Evolutionary conservation across 2,797 vertebrate genomes (phyloP), one percentile per base, ranked within the genome.

Genomic region (Helicolenus hilgendorfi): DNA sequence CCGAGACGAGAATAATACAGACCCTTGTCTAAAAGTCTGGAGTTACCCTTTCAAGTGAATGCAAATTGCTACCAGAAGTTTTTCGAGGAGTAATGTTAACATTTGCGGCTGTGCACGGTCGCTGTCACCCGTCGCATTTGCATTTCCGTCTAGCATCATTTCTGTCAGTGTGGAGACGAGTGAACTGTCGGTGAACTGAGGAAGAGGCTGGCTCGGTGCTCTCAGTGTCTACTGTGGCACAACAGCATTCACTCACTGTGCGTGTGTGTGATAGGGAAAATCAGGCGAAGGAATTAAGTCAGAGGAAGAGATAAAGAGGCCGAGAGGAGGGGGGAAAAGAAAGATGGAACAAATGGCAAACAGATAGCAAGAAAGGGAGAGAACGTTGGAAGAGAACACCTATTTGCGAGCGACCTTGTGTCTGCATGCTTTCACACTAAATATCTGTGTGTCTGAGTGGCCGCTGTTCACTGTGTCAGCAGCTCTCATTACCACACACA

Each of bases 181-280:
- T 97, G 96, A 97, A 96, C 96, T 91, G 90, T 67, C 27, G 59
- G 84, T 97, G 97, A 97, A 97, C 96, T 86, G 88, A 91, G 79
- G 88, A 91, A 88, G 92, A 87, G 84, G 87, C 78, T 89, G 88
- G 85, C 84, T 87, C 77, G 5, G 41, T 78, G 83, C 84, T 92
- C 88, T 81, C 60, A 4, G 79, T 82, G 79, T 92, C 90, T 94
- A 33, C 56, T 88, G 88, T 81, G 73, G 88, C 76, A 60, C 70
- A 24, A 74, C 86, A 86, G 73, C 85, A 64, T 83, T 41, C 14
- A 41, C 68, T 90, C 85, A 38, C 76, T 82, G 85, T 60, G 68
- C 33, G 77, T 36, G 85, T 84, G 75, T 59, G 72, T 64, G 84
- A 84, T 45, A 68, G 80, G 84, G 71, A 84, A 82, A 94, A 93